Percentiles rank a stretch among this genome's conserved stretches.
Conservation (phyloP, 35 echinoderm and acorn worm genomes). For the Anneissia japonica region DNA sequence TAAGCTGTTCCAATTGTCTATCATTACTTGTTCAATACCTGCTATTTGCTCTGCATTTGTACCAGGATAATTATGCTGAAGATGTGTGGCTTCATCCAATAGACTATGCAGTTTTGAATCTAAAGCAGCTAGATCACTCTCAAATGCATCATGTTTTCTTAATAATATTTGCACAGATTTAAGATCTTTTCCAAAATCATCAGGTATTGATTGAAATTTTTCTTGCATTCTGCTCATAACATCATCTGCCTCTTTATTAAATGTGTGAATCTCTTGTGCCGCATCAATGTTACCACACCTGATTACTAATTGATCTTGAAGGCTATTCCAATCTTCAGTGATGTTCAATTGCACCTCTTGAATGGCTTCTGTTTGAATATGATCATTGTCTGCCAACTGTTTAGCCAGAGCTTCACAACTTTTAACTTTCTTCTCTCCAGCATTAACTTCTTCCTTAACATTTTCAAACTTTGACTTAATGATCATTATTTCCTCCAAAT, state of each 20-base stretch:
- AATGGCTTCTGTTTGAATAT: slow-evolving; percentile 50
- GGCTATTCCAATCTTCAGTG: background rate
- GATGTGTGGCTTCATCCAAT: slow-evolving; percentile 45
- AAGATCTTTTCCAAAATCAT: slow-evolving; percentile 88
- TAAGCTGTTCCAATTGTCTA: slow-evolving; percentile 71
- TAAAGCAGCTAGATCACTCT: slow-evolving; percentile 85
- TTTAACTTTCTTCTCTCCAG: slow-evolving; percentile 53
- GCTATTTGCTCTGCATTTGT: slow-evolving; percentile 63
- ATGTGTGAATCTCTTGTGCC: slow-evolving; percentile 79
- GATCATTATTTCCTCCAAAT: slow-evolving; percentile 79
- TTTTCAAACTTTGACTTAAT: slow-evolving; percentile 61
- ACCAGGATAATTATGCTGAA: slow-evolving; percentile 75
- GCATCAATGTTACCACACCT: slow-evolving; percentile 71
- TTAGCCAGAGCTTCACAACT: slow-evolving; percentile 64
- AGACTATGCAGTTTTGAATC: slow-evolving; percentile 58
- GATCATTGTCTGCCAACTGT: slow-evolving; percentile 32
- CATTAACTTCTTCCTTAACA: slow-evolving; percentile 51
- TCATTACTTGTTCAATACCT: slow-evolving; percentile 43
- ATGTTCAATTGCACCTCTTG: slow-evolving; percentile 33
- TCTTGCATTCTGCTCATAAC: slow-evolving; percentile 80
- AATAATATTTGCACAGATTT: slow-evolving; percentile 74
- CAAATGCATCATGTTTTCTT: slow-evolving; percentile 88
- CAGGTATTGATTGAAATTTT: slow-evolving; percentile 58
- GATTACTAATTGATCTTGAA: background rate
- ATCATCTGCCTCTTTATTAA: slow-evolving; percentile 83